Conservation (phyloP, 1,140 invertebrate genomes). For the Drosophila neocordata region DNA sequence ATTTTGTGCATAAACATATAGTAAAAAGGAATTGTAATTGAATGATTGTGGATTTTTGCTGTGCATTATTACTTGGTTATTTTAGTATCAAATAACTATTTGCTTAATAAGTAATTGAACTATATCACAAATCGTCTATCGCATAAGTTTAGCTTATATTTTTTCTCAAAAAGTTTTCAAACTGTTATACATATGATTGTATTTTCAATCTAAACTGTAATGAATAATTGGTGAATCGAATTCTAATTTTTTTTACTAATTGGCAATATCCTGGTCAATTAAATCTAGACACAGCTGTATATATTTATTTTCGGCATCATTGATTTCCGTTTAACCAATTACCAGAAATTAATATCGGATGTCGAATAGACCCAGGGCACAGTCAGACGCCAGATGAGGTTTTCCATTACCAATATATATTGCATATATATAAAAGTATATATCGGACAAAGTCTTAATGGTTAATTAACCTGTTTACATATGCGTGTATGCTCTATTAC, state of each 20-base stretch:
- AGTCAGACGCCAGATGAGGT: slow-evolving; percentile 1
- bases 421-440: background rate
- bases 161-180: no score
- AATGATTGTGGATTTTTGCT: background rate
- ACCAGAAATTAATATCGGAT: background rate
- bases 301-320: background rate
- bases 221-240: no score
- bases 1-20: slow-evolving; percentile 4
- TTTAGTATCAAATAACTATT: no score
- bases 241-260: background rate
- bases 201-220: no score
- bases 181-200: no score
- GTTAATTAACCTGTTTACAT: background rate
- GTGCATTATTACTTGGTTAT: background rate
- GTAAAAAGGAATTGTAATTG: background rate
- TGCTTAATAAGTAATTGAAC: no score
- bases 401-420: background rate
- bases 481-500: background rate
- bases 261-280: background rate
- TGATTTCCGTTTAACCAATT: background rate
- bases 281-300: background rate
- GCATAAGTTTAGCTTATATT: no score
- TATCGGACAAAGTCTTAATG: no score
- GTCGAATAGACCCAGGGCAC: background rate
- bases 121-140: no score